Percentiles rank a stretch among this genome's conserved stretches.
Evolutionary conservation across 1,140 invertebrate genomes (phyloP).

Genomic region (Hyphantria cunea): DNA sequence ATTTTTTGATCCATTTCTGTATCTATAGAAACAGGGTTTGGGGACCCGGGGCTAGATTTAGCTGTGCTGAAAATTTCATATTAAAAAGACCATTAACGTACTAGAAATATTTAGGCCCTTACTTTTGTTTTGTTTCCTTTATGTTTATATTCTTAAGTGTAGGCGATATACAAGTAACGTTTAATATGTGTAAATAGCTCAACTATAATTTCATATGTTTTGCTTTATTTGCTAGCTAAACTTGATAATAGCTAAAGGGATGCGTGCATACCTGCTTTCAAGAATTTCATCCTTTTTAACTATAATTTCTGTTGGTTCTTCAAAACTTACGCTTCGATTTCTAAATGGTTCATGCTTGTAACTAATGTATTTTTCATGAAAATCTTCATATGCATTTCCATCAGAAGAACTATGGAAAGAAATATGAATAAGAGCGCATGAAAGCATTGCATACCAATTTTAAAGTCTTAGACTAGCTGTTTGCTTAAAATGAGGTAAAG

Average conservation of each 20-base stretch:
- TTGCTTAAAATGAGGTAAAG: slow-evolving; percentile 8
- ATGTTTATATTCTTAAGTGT: too few relatives aligned
- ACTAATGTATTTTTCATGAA: slow-evolving; percentile 90
- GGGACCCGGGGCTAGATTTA: slow-evolving; percentile 82
- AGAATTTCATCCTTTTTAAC: slow-evolving; percentile 57
- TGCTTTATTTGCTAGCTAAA: slow-evolving; percentile 19
- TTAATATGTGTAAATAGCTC: not conserved
- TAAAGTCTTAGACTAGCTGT: slow-evolving; percentile 8
- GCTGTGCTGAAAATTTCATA: slow-evolving; percentile 63
- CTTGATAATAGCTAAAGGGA: slow-evolving; percentile 11
- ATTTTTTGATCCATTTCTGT: slow-evolving; percentile 54
- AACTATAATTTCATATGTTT: slow-evolving; percentile 3
- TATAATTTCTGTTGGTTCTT: slow-evolving; percentile 79
- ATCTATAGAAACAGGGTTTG: slow-evolving; percentile 60
- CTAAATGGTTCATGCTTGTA: slow-evolving; percentile 86
- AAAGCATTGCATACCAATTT: slow-evolving; percentile 51
- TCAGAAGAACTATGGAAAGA: slow-evolving; percentile 80
- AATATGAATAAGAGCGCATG: slow-evolving; percentile 69
- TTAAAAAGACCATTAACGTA: too few relatives aligned
- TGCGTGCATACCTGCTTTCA: slow-evolving; percentile 57
- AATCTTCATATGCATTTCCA: slow-evolving; percentile 85
- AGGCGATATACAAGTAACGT: too few relatives aligned
- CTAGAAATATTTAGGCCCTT: too few relatives aligned
- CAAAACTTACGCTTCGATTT: slow-evolving; percentile 86
- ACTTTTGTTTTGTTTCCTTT: too few relatives aligned